phyloP scores from a whole-genome alignment of 1,140 invertebrate species.

The Riptortus pedestris region DNA sequence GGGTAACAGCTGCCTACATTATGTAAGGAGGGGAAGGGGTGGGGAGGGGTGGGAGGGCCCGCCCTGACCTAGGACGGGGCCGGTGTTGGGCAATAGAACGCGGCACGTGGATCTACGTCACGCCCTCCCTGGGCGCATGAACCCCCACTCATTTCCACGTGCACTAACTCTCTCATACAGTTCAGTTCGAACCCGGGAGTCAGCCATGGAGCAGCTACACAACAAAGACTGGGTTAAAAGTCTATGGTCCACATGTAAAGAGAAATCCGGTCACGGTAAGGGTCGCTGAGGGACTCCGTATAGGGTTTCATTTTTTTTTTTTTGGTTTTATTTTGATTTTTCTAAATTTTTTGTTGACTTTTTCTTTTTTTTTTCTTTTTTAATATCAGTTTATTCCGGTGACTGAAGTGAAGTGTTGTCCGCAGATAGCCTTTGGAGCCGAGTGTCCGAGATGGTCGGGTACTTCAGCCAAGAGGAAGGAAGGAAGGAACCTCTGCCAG shows the following conservation, averaged over 20 bases:
- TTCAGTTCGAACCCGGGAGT: constrained; percentile 23
- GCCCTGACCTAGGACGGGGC: constrained; percentile 19
- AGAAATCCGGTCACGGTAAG: constrained; percentile 26
- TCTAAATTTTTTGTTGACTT: not conserved
- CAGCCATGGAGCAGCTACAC: constrained; percentile 27
- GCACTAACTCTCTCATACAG: constrained; percentile 25
- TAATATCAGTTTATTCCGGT: not conserved
- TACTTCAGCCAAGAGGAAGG: constrained; percentile 33
- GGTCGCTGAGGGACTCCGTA: not conserved
- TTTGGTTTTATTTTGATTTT: constrained; percentile 10
- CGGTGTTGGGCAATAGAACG: constrained; percentile 19
- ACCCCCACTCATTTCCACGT: constrained; percentile 27
- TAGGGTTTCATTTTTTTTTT: constrained; percentile 15
- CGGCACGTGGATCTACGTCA: constrained; percentile 28
- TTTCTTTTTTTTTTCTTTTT: not conserved
- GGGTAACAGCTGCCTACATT: not conserved
- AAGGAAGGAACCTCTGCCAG: constrained; percentile 29
- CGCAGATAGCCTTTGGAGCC: constrained; percentile 36
- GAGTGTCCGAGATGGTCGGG: constrained; percentile 37
- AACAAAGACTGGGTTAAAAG: constrained; percentile 36
- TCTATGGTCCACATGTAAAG: constrained; percentile 31
- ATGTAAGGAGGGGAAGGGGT: constrained; percentile 18
- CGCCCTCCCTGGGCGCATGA: constrained; percentile 20
- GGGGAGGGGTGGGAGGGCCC: not conserved
- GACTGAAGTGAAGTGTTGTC: constrained; percentile 18